A percentile compares a stretch with the other conserved stretches of the same genome.
Evolutionary conservation across 2,113 vertebrate genomes (phyloP).

Genomic region (Amazona vittata): DNA sequence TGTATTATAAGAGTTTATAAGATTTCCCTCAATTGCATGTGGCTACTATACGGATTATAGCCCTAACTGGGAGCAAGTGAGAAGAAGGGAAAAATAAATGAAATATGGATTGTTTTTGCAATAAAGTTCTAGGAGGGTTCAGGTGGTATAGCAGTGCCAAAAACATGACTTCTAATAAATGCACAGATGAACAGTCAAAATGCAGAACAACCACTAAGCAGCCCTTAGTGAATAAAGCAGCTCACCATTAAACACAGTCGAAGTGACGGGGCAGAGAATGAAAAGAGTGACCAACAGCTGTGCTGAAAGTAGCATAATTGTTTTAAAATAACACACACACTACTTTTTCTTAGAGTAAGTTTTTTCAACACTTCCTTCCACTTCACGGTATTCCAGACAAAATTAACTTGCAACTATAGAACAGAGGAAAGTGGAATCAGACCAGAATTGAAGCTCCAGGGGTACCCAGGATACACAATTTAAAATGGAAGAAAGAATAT

Average conservation of each 20-base stretch:
- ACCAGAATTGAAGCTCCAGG: neutral
- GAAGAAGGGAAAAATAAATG: neutral
- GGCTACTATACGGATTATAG: neutral
- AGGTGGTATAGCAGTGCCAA: neutral
- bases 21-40: neutral
- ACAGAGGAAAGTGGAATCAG: neutral
- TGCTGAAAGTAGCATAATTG: neutral
- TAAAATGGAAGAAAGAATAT: neutral
- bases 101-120: neutral
- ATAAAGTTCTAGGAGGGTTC: neutral
- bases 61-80: neutral
- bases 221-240: neutral
- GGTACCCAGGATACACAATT: neutral
- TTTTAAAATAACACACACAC: neutral
- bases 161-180: conserved; percentile 25
- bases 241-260: neutral
- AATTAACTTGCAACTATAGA: neutral
- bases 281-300: neutral
- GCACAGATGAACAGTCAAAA: conserved; percentile 9
- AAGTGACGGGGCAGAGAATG: neutral
- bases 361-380: neutral
- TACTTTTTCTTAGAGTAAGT: neutral
- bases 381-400: neutral
- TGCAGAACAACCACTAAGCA: neutral
- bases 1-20: neutral